phyloP scores from a whole-genome alignment of 1,140 invertebrate genomes.

The Papilio xuthus region DNA sequence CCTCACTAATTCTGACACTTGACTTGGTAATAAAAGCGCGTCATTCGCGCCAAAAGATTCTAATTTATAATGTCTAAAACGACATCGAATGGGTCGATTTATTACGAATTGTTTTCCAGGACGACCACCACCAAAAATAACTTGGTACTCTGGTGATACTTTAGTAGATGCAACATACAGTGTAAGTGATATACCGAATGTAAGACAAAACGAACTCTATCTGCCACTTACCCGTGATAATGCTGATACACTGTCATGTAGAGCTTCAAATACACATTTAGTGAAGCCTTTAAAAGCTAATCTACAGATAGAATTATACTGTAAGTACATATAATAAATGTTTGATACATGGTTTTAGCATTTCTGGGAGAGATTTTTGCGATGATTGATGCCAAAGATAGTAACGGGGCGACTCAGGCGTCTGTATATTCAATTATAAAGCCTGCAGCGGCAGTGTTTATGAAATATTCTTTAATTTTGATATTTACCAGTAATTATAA shows the following conservation, averaged over 20 bases:
- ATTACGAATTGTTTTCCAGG: constrained; percentile 63
- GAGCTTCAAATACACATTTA: constrained; percentile 87
- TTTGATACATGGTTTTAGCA: background rate
- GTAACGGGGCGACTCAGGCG: too few species aligned
- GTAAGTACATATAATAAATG: constrained; percentile 57
- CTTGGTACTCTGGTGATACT: constrained; percentile 86
- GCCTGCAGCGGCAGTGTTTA: too few species aligned
- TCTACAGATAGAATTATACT: constrained; percentile 71
- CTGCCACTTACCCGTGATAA: constrained; percentile 84
- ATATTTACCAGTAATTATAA: too few species aligned
- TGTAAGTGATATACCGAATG: constrained; percentile 80
- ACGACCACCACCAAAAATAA: constrained; percentile 84
- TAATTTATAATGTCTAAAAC: too few species aligned
- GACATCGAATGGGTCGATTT: background rate
- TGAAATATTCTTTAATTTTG: too few species aligned
- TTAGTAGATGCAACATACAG: constrained; percentile 86
- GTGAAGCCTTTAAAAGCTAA: constrained; percentile 78
- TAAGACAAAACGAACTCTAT: constrained; percentile 84
- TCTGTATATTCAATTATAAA: too few species aligned
- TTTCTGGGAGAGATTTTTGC: too few species aligned
- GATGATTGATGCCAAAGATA: too few species aligned
- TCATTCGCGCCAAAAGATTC: too few species aligned
- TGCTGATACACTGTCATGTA: constrained; percentile 84
- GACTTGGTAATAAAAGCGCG: too few species aligned
- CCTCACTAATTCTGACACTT: too few species aligned